Conservation (phyloP, 2,888 invertebrate genomes). For the Caenorhabditis japonica region DNA sequence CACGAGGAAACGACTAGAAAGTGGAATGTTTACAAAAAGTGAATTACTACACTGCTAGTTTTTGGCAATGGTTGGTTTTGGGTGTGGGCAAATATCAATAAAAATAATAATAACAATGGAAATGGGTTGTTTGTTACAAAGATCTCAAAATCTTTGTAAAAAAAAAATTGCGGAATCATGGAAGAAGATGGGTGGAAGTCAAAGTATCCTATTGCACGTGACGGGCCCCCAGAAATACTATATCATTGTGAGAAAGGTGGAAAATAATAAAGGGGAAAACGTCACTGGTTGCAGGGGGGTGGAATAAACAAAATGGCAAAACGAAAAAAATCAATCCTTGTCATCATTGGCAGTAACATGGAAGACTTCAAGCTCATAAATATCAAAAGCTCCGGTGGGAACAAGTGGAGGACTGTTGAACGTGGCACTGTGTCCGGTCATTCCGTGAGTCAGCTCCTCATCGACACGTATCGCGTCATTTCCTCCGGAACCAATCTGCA, state of each 20-base stretch:
- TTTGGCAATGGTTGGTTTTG: constrained; percentile 5
- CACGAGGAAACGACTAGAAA: constrained; percentile 46
- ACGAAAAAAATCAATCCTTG: background rate
- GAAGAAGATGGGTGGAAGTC: too few species aligned
- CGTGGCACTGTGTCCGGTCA: constrained; percentile 69
- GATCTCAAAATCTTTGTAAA: too few species aligned
- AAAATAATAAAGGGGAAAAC: background rate
- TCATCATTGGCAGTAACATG: constrained; percentile 51
- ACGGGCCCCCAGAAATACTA: too few species aligned
- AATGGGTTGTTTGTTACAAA: too few species aligned
- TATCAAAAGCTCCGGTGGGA: constrained; percentile 62
- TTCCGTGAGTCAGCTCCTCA: constrained; percentile 73
- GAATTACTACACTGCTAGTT: constrained; percentile 20
- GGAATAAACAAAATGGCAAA: constrained; percentile 3
- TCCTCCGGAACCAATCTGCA: constrained; percentile 74
- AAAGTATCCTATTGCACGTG: too few species aligned
- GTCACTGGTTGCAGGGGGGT: too few species aligned
- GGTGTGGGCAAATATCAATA: background rate
- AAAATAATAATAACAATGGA: too few species aligned
- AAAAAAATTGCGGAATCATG: too few species aligned
- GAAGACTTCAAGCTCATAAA: constrained; percentile 72
- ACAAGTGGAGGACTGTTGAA: constrained; percentile 72
- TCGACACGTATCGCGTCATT: constrained; percentile 76
- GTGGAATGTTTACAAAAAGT: constrained; percentile 40
- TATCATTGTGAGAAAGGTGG: too few species aligned